Conservation (phyloP, 2,113 vertebrate genomes). For the Eurystomus gularis region DNA sequence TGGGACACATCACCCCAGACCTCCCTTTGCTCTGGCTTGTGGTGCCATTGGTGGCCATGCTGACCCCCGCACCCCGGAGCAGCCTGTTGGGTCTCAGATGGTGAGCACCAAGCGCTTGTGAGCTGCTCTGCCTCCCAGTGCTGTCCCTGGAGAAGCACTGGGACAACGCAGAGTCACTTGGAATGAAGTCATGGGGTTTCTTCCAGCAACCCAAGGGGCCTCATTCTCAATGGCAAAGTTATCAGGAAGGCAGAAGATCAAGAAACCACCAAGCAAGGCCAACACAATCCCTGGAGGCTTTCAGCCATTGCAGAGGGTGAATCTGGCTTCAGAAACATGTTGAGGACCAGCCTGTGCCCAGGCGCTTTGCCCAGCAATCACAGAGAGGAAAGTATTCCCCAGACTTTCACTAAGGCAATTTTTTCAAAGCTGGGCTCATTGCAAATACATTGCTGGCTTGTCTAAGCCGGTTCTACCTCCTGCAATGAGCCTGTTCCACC, state of each 20-base stretch:
- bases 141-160: background rate
- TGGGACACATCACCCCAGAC: no score
- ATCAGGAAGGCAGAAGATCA: background rate
- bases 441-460: background rate
- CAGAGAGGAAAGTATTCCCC: background rate
- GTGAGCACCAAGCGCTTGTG: background rate
- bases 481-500: fast-evolving
- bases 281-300: background rate
- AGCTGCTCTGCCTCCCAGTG: background rate
- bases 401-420: background rate
- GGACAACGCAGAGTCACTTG: background rate
- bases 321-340: background rate
- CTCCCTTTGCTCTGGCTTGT: background rate
- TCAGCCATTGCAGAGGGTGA: background rate
- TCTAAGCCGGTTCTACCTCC: background rate
- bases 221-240: background rate
- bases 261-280: background rate
- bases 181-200: background rate
- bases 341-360: background rate
- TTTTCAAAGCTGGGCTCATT: background rate
- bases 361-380: background rate
- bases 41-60: no score
- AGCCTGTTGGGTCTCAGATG: background rate
- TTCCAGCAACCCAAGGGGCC: background rate
- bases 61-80: no score